Conservation (phyloP, 1,140 invertebrate genomes). For the Drosophila nikananu region DNA sequence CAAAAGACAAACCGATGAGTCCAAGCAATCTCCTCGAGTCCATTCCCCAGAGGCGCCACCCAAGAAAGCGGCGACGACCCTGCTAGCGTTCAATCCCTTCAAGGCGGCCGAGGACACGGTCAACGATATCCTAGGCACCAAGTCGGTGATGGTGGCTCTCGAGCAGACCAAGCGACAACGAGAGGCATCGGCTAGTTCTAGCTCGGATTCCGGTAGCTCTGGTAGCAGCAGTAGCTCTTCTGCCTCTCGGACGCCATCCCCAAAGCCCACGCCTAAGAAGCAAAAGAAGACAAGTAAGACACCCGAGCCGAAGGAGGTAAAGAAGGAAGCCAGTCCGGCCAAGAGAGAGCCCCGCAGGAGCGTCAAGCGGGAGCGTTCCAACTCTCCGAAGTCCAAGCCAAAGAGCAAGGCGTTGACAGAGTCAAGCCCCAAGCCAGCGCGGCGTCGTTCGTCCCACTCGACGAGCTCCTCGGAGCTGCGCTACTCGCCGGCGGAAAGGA, state of each 20-base stretch:
- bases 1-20: conserved; percentile 17
- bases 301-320: conserved; percentile 35
- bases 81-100: conserved; percentile 67
- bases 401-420: conserved; percentile 46
- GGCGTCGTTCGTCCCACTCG: conserved; percentile 52
- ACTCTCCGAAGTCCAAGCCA: conserved; percentile 50
- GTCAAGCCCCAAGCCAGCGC: conserved; percentile 47
- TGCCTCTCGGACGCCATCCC: conserved; percentile 44
- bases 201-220: conserved; percentile 56
- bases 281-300: conserved; percentile 48
- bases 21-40: conserved; percentile 40
- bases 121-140: conserved; percentile 72
- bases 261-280: conserved; percentile 59
- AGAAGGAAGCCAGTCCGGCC: conserved; percentile 47
- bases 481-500: conserved; percentile 88
- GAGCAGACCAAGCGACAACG: conserved; percentile 69
- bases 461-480: conserved; percentile 85
- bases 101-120: conserved; percentile 75
- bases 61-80: conserved; percentile 42
- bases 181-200: conserved; percentile 50
- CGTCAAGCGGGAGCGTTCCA: conserved; percentile 46
- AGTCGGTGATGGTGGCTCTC: conserved; percentile 68
- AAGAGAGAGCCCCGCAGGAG: conserved; percentile 31
- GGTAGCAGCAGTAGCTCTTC: conserved; percentile 40
- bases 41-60: conserved; percentile 42